phyloP scores from a whole-genome alignment of 2,113 vertebrate species.

The Cinclus mexicanus region DNA sequence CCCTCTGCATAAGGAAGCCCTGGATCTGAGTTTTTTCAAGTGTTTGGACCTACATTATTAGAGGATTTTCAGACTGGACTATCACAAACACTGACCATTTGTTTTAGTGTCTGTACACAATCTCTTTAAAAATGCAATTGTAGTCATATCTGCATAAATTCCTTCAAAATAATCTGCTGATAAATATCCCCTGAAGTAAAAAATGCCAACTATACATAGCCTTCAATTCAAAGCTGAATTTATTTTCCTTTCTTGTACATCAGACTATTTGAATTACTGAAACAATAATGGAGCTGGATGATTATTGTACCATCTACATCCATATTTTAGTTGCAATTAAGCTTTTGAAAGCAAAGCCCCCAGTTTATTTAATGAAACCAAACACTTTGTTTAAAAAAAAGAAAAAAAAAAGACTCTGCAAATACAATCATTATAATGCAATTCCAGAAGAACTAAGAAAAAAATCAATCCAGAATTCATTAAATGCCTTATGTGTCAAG shows the following conservation, averaged over 20 bases:
- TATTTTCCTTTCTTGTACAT: neutral
- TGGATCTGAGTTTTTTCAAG: neutral
- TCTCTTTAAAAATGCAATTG: neutral
- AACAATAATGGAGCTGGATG: neutral
- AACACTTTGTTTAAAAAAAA: neutral
- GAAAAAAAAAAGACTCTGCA: neutral
- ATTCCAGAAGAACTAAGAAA: slow-evolving; percentile 19
- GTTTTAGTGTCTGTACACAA: neutral
- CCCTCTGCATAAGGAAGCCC: fast-evolving
- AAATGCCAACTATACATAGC: neutral
- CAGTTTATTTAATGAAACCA: neutral
- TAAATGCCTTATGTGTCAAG: slow-evolving; percentile 11
- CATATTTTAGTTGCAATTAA: neutral
- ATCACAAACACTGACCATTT: neutral
- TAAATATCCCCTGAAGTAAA: neutral
- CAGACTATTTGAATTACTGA: neutral
- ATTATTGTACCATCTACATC: neutral
- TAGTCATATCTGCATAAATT: neutral
- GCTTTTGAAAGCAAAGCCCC: neutral
- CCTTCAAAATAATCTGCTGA: neutral
- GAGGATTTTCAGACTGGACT: neutral
- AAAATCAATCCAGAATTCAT: slow-evolving; percentile 35
- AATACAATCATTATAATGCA: neutral
- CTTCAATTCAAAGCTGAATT: neutral
- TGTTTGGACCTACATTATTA: neutral